Base-by-base conservation (phyloP, 2,797 vertebrate genomes). In the Neosilurus hyrtlii region DNA sequence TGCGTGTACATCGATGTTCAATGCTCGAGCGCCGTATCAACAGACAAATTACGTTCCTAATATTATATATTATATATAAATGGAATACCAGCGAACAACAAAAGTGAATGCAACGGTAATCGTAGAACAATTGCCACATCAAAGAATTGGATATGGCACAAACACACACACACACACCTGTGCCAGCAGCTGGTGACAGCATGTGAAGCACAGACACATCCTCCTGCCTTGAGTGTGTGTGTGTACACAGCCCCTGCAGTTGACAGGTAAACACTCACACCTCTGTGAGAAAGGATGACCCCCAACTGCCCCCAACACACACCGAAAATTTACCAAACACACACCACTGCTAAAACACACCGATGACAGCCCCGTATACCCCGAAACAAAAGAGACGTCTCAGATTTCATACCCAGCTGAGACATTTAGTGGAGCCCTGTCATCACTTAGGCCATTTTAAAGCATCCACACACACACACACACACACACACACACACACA, bases 381-480 rank as follows among this genome's bases (percentile, higher is more conserved):
- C 52, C 71, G n/a, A 70, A 68, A 84, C 76, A 87, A 83, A 63
- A 71, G 37, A 82, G 56, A 85, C 10, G 81, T 84, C 85, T 91
- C 87, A 83, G 62, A 90, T 93, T 89, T 93, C 89, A 90, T 87
- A 87, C 89, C 66, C 26, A 67, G 78, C 86, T 86, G 89, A 90
- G 87, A 90, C 88, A 90, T 92, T 90, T 85, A 86, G 84, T 89
- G 89, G 79, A 88, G 71, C 56, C 85, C 84, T 85, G 90, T 90
- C 87, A 91, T 88, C 83, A 90, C 89, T 89, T 86, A 15, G 56
- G 56, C 35, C 56, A 52, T 22, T 3, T 59, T 12, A 14, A 68
- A 16, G 24, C 62, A 35, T 16, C 49, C 56, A 24, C 61, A 59
- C 61, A 67, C 59, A 65, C 30, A 52, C 65, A 24, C 74, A 79